Evolutionary conservation across 2,113 vertebrate genomes (phyloP), one percentile per base, ranked within the genome.

Genomic region (Saguinus imperator): DNA sequence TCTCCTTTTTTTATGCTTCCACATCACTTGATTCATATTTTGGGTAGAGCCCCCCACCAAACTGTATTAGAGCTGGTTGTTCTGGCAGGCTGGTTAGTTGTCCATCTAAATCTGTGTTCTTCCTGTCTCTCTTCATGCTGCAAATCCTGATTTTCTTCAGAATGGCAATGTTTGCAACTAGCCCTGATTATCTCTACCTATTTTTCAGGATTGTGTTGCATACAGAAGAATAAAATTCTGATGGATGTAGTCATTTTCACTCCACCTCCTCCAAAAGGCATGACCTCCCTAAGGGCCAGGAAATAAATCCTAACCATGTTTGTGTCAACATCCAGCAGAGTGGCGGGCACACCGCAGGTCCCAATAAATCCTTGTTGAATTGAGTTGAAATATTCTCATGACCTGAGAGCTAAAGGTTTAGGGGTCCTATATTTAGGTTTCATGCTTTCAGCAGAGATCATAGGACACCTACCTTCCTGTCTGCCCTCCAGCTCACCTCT

Each of bases 131-230:
- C 52, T 92, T 81, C 32, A 32, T 11, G 37, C 2, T 37, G 64
- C 55, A 96, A 68, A 94, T 76, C 64, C 55, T 55, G 40, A 88
- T 81, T 81, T 88, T 82, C 20, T 89, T 92, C 32, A 87, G 80
- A 2, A 4, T 83, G 50, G 27, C 58, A 64, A 1, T 72, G 11
- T 91, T 88, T 12, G 72, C 48, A 55, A 18, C 29, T 37, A 93
- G 70, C 32, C 48, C 72, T 43, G 25, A 77, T 43, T 57, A n/a
- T 40, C 58, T 66, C 17, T 25, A 25, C 23, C 40, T 58, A 1
- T 52, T 89, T 79, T 66, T 86, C 70, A 94, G 61, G n/a, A 29
- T 81, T 94, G 50, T 72, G 14, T 83, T 87, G 35, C 29, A 43
- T 76, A 40, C 27, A 37, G 48, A 79, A 73, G 37, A 83, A 73